Evolutionary conservation across 2,797 vertebrate species (phyloP).

Genomic region (Pseudopleuronectes americanus): DNA sequence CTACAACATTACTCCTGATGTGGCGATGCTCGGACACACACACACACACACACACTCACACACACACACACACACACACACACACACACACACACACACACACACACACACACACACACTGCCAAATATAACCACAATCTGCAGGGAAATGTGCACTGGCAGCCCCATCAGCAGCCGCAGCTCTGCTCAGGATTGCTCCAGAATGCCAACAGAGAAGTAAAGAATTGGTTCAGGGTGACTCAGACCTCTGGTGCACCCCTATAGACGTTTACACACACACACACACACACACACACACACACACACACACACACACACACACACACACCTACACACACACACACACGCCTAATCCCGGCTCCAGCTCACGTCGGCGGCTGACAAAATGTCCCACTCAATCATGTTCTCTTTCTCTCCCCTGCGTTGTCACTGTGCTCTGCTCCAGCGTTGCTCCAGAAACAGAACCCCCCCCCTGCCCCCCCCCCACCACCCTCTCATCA

Average conservation of each 20-base stretch:
- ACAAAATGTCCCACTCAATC: constrained; percentile 75
- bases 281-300: no score
- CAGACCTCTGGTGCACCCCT: constrained; percentile 33
- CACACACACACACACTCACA: background rate
- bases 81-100: background rate
- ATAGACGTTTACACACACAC: background rate
- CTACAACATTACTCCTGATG: background rate
- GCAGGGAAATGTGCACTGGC: constrained; percentile 14
- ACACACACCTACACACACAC: background rate
- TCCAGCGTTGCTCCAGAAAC: constrained; percentile 28
- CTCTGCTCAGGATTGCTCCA: constrained; percentile 35
- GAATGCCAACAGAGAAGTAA: constrained; percentile 61
- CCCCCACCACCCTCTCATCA: background rate
- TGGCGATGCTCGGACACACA: background rate
- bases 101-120: background rate
- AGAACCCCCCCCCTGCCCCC: constrained; percentile 16
- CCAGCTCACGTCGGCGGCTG: constrained; percentile 57
- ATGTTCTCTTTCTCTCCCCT: constrained; percentile 63
- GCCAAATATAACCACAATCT: background rate
- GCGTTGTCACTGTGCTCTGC: constrained; percentile 60
- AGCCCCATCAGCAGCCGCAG: constrained; percentile 39
- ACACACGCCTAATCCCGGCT: constrained; percentile 24
- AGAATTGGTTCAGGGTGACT: constrained; percentile 59
- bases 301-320: no score
- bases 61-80: background rate